These are phyloP conservation scores for Microplitis demolitor DNA, from an alignment of 1,140 invertebrate species.

Conservation along the genomic window DNA sequence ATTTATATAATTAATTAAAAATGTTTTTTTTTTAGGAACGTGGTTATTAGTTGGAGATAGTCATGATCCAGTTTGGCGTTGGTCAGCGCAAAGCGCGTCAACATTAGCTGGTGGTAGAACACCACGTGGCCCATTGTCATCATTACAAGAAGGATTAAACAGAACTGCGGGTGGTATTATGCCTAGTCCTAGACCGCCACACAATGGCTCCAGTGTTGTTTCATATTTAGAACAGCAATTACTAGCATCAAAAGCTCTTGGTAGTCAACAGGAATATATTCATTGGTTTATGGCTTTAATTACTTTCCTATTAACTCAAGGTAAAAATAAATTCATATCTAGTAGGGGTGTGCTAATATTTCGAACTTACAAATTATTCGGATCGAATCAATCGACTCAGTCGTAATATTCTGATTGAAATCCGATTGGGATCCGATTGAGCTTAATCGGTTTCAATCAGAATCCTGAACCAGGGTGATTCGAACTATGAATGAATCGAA, in stretches of 20 bases:
- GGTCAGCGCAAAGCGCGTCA: conserved; percentile 51
- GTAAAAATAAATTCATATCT: conserved; percentile 52
- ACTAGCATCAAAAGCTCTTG: conserved; percentile 69
- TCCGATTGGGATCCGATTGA: too few relatives aligned
- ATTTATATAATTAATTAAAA: not conserved
- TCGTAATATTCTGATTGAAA: too few relatives aligned
- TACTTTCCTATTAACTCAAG: conserved; percentile 77
- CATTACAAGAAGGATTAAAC: conserved; percentile 54
- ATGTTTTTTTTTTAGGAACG: conserved; percentile 41
- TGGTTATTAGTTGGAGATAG: conserved; percentile 61
- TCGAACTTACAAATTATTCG: too few relatives aligned
- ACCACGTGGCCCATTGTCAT: conserved; percentile 51
- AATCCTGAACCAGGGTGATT: too few relatives aligned
- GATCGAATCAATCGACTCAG: too few relatives aligned
- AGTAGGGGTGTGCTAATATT: too few relatives aligned
- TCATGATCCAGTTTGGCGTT: conserved; percentile 60
- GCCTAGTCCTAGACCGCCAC: conserved; percentile 50
- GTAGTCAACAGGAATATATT: conserved; percentile 75
- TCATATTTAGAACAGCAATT: conserved; percentile 81
- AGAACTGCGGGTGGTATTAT: conserved; percentile 46
- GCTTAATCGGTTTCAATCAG: too few relatives aligned
- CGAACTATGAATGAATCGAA: too few relatives aligned
- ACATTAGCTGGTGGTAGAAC: conserved; percentile 43
- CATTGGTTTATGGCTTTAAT: conserved; percentile 80
- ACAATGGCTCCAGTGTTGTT: conserved; percentile 57